These are phyloP conservation scores for Drosophila parabipectinata DNA, from an alignment of 1,140 invertebrate genomes.

Conservation along the genomic window DNA sequence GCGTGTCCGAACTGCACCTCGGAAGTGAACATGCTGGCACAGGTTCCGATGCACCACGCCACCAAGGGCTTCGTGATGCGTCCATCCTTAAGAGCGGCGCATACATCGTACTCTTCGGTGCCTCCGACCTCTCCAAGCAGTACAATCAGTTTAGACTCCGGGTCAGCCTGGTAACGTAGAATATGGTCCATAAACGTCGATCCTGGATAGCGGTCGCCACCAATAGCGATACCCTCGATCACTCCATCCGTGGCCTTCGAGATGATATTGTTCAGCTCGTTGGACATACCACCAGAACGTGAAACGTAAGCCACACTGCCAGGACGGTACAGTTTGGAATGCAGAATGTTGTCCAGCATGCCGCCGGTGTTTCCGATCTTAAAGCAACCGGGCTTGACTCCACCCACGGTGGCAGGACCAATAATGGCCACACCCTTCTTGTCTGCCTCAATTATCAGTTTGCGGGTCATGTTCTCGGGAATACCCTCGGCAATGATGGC, in stretches of 20 bases:
- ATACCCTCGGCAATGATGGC: conserved; percentile 99
- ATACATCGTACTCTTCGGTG: conserved; percentile 99
- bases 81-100: conserved; percentile 92
- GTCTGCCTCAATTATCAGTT: conserved; percentile 94
- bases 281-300: conserved; percentile 99
- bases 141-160: conserved; percentile 96
- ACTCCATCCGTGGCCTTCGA: conserved; percentile 98
- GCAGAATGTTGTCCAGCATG: conserved; percentile 99
- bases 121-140: conserved; percentile 99
- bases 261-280: conserved; percentile 99
- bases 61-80: conserved; percentile 97
- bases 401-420: conserved; percentile 98
- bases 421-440: conserved; percentile 94
- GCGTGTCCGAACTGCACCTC: conserved; percentile 99
- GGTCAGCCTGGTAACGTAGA: conserved; percentile 91
- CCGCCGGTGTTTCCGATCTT: conserved; percentile 99
- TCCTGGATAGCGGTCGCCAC: conserved; percentile 99
- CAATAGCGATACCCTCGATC: conserved; percentile 98
- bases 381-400: conserved; percentile 99
- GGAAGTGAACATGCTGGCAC: conserved; percentile 95
- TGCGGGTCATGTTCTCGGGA: conserved; percentile 98
- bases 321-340: conserved; percentile 97
- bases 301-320: conserved; percentile 99
- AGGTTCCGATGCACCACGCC: conserved; percentile 99
- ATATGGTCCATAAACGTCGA: conserved; percentile 99